These are phyloP conservation scores for Drosophila arizonae DNA, from an alignment of 1,140 invertebrate species.

Conservation along the genomic window DNA sequence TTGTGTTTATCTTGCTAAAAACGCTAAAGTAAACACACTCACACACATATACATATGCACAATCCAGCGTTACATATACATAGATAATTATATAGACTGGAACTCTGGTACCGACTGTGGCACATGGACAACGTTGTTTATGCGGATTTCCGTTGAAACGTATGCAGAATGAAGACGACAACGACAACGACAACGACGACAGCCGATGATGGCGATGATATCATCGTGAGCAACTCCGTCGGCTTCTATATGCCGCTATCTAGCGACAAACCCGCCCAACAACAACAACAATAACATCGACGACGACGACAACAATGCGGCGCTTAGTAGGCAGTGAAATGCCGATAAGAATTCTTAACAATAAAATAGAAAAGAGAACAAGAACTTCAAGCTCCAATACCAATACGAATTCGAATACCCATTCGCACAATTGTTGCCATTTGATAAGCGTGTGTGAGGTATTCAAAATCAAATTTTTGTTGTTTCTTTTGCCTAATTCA, in stretches of 20 bases:
- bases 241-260: conserved; percentile 66
- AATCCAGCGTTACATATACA: neutral
- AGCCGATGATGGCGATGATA: conserved; percentile 63
- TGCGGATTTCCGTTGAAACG: conserved; percentile 77
- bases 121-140: conserved; percentile 64
- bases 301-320: conserved; percentile 26
- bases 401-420: conserved; percentile 18
- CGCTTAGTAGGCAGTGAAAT: conserved; percentile 55
- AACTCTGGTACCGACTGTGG: conserved; percentile 11
- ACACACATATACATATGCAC: conserved; percentile 2
- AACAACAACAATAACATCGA: conserved; percentile 31
- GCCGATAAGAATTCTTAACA: conserved; percentile 71
- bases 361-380: conserved; percentile 19
- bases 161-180: conserved; percentile 30
- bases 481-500: conserved; percentile 10
- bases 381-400: conserved; percentile 12
- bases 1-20: conserved; percentile 75
- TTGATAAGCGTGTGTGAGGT: conserved; percentile 58
- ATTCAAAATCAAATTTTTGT: conserved; percentile 56
- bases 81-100: conserved; percentile 18
- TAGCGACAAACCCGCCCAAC: conserved; percentile 52
- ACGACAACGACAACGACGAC: conserved; percentile 42
- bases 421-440: conserved; percentile 19
- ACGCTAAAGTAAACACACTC: conserved; percentile 67
- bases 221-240: conserved; percentile 59